Conservation (phyloP, 2,113 vertebrate species). For the Oncorhynchus keta region DNA sequence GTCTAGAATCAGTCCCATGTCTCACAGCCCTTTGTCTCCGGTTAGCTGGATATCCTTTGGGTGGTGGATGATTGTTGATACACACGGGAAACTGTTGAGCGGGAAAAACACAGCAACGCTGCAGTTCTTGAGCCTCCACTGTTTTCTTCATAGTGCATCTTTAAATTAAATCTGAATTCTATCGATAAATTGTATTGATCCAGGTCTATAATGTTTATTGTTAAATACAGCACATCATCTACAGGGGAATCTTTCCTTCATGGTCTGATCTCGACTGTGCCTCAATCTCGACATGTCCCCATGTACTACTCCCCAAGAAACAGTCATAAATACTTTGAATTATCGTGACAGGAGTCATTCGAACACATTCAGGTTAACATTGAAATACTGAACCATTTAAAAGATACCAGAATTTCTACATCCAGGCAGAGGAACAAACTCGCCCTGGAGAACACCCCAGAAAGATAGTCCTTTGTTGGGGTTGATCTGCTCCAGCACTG, state of each 20-base stretch:
- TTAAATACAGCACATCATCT: conserved; percentile 37
- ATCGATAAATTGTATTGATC: conserved; percentile 54
- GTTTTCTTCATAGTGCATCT: conserved; percentile 26
- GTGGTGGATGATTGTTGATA: too few species aligned
- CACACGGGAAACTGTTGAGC: too few species aligned
- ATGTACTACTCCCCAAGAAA: too few species aligned
- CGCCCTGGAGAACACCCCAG: background rate
- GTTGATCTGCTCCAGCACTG: background rate
- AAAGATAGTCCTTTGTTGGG: background rate
- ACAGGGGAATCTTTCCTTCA: background rate
- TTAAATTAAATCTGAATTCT: conserved; percentile 50
- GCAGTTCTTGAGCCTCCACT: too few species aligned
- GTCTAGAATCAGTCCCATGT: too few species aligned
- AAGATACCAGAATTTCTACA: background rate
- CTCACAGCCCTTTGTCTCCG: too few species aligned
- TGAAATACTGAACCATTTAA: background rate
- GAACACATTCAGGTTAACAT: background rate
- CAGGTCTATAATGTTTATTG: conserved; percentile 37
- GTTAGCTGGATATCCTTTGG: too few species aligned
- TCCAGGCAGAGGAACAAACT: background rate
- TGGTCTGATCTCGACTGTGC: background rate
- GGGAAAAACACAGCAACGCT: too few species aligned
- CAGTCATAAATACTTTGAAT: background rate
- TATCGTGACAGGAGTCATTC: background rate
- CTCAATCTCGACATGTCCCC: background rate